Conservation (phyloP, 2,797 vertebrate species). For the Sphaeramia orbicularis region DNA sequence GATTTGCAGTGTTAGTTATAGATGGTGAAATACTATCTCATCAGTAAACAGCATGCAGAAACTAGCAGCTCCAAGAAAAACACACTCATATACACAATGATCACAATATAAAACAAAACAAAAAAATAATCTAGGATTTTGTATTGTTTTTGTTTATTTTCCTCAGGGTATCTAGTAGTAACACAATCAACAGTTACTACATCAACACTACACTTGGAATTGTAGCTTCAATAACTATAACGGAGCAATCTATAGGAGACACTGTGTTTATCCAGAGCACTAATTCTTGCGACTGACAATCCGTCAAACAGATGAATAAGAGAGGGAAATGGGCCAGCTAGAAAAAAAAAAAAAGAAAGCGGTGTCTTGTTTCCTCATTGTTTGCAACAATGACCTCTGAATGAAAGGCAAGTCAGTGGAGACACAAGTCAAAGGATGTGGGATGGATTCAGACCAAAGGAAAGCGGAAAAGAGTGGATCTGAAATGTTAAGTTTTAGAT, state of each 20-base stretch:
- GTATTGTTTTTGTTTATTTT: constrained; percentile 45
- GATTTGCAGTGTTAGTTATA: constrained; percentile 36
- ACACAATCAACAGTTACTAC: constrained; percentile 18
- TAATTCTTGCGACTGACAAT: constrained; percentile 66
- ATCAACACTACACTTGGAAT: constrained; percentile 14
- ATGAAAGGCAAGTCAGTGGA: constrained; percentile 65
- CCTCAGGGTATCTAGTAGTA: constrained; percentile 68
- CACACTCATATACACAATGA: constrained; percentile 7
- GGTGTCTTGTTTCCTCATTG: constrained; percentile 72
- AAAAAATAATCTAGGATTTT: constrained; percentile 37
- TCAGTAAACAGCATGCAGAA: constrained; percentile 55
- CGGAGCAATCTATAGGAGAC: constrained; percentile 10
- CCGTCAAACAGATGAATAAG: constrained; percentile 53
- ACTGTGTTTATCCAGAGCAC: constrained; percentile 24
- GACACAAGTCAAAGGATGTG: constrained; percentile 62
- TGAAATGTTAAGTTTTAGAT: constrained; percentile 36
- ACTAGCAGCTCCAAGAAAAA: constrained; percentile 28
- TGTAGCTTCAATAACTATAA: constrained; percentile 11
- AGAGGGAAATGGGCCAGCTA: constrained; percentile 25
- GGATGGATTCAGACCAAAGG: constrained; percentile 50
- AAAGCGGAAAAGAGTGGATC: constrained; percentile 28
- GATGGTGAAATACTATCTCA: constrained; percentile 37
- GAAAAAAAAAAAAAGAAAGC: constrained; percentile 19
- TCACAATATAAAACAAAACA: constrained; percentile 29
- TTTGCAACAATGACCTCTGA: constrained; percentile 65